A percentile compares a stretch with the other conserved stretches of the same genome.
These are phyloP conservation scores for Rotaria sp. DNA, from an alignment of 2,888 invertebrate genomes.

Conservation along the genomic window DNA sequence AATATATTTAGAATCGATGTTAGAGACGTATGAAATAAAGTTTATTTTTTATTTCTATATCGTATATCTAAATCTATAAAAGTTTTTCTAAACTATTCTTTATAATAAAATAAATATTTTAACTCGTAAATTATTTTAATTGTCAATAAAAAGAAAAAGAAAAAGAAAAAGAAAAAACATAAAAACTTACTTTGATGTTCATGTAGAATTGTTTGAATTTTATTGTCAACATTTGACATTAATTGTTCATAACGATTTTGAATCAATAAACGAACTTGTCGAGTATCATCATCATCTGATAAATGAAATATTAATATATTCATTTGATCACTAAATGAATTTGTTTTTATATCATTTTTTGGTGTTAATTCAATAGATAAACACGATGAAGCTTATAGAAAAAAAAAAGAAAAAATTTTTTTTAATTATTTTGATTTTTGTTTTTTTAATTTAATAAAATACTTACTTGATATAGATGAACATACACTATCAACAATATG, in stretches of 20 bases:
- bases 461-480: neutral
- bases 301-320: neutral
- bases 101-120: no score
- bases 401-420: neutral
- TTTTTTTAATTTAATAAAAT: neutral
- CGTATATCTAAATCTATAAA: no score
- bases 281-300: neutral
- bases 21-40: no score
- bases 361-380: neutral
- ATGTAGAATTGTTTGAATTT: neutral
- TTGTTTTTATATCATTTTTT: neutral
- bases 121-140: no score
- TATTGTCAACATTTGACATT: neutral
- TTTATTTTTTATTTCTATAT: no score
- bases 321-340: neutral
- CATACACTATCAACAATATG: neutral
- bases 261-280: neutral
- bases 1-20: no score
- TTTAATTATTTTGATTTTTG: neutral
- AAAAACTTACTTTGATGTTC: neutral
- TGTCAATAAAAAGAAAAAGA: no score
- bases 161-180: neutral
- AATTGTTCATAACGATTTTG: slow-evolving; percentile 15
- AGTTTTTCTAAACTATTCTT: no score
- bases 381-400: neutral